A percentile compares a stretch with the other conserved stretches of the same genome.
Evolutionary conservation across 2,113 vertebrate genomes (phyloP).

Genomic region (Cryptotis parvus): DNA sequence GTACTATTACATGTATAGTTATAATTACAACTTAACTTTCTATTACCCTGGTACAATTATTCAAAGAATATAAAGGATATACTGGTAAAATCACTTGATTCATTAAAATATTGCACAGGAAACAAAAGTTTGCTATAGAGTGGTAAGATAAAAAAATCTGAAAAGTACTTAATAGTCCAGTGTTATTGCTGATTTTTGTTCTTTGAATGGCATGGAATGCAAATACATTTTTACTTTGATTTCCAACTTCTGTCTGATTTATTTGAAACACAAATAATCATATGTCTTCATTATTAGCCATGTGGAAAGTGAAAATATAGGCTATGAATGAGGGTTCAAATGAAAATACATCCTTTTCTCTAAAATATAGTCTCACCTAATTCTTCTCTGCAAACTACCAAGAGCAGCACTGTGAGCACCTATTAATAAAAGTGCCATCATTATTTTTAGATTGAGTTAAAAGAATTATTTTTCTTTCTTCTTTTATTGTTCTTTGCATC

Average conservation of each 20-base stretch:
- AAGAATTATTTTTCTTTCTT: background rate
- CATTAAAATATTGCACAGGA: background rate
- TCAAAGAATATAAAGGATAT: background rate
- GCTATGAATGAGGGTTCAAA: background rate
- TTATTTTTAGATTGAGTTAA: background rate
- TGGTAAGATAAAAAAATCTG: background rate
- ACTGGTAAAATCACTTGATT: background rate
- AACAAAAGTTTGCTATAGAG: background rate
- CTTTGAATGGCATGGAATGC: background rate
- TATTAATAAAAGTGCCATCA: background rate
- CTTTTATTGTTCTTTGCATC: background rate
- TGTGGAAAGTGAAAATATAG: background rate
- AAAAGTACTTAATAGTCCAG: background rate
- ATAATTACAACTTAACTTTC: background rate
- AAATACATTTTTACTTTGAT: background rate
- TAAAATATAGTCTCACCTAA: background rate
- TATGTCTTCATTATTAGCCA: background rate
- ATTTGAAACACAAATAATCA: background rate
- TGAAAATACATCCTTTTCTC: background rate
- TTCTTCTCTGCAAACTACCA: background rate
- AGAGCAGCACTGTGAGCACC: background rate
- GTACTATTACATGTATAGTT: too few species aligned
- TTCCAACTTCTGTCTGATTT: background rate
- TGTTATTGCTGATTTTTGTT: background rate
- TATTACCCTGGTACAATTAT: background rate